phyloP scores from a whole-genome alignment of 2,888 invertebrate genomes.

The Amiota minor region DNA sequence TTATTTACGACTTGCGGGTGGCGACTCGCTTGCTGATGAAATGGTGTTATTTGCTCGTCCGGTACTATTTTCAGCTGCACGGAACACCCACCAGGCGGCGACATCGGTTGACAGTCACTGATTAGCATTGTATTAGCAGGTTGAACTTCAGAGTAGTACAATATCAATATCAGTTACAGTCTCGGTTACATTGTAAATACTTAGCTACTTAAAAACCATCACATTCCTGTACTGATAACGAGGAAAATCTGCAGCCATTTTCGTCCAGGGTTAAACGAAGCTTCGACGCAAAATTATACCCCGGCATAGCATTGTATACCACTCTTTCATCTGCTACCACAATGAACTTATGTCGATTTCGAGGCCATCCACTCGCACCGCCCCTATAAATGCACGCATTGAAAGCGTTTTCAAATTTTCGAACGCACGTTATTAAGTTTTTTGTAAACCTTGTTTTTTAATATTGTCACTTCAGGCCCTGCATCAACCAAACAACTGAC shows the following conservation, averaged over 20 bases:
- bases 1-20: not conserved
- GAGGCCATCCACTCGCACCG: too few relatives aligned
- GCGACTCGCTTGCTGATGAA: constrained; percentile 25
- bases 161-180: constrained; percentile 11
- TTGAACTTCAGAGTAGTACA: too few relatives aligned
- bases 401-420: constrained; percentile 15
- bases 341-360: too few relatives aligned
- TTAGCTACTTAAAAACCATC: constrained; percentile 21
- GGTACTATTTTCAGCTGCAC: constrained; percentile 6
- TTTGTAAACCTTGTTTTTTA: constrained; percentile 5
- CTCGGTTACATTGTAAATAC: constrained; percentile 29
- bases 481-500: constrained; percentile 17
- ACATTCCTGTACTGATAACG: not conserved
- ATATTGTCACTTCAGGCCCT: constrained; percentile 21
- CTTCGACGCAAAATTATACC: constrained; percentile 29
- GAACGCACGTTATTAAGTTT: constrained; percentile 16
- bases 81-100: constrained; percentile 14
- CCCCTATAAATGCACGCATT: constrained; percentile 19
- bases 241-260: constrained; percentile 13
- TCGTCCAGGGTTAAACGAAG: constrained; percentile 18
- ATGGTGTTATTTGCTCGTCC: not conserved
- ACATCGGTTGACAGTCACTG: constrained; percentile 13
- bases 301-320: constrained; percentile 26
- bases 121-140: too few relatives aligned
- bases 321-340: constrained; percentile 27